Evolutionary conservation across 2,888 invertebrate species (phyloP).

Genomic region (Xylocampa areola): DNA sequence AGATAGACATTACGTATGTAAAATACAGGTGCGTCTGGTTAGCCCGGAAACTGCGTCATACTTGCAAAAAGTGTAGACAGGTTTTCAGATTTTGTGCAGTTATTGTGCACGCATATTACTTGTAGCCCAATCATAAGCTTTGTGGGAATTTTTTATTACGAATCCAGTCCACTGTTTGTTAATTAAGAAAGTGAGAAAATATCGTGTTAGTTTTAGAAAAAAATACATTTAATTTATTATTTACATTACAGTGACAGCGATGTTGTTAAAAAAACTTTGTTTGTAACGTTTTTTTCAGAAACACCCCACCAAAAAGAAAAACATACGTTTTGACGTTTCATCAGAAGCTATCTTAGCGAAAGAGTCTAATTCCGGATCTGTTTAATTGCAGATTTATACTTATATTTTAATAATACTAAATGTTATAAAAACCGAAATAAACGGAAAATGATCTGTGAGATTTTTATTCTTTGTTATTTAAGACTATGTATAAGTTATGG

Average conservation of each 20-base stretch:
- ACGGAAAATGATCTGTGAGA: slow-evolving; percentile 48
- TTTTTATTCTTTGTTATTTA: slow-evolving; percentile 55
- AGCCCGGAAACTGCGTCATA: too few species aligned
- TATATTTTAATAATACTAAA: slow-evolving; percentile 50
- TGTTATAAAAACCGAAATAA: slow-evolving; percentile 61
- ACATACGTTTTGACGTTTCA: slow-evolving; percentile 84
- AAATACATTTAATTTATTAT: not conserved
- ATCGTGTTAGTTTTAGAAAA: too few species aligned
- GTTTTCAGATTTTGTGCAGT: too few species aligned
- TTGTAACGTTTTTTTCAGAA: slow-evolving; percentile 72
- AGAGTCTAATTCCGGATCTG: slow-evolving; percentile 74
- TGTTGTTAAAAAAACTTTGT: not conserved
- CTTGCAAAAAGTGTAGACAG: too few species aligned
- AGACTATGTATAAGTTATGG: slow-evolving; percentile 27
- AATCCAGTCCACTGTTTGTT: too few species aligned
- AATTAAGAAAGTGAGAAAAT: too few species aligned
- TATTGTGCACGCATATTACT: too few species aligned
- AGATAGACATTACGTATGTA: too few species aligned
- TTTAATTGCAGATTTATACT: slow-evolving; percentile 59
- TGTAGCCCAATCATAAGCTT: too few species aligned
- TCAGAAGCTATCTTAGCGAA: slow-evolving; percentile 78
- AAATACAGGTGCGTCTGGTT: too few species aligned
- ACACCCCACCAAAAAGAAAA: slow-evolving; percentile 81
- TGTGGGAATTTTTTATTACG: too few species aligned
- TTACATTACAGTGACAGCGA: not conserved